Percentiles rank a stretch among this genome's conserved stretches.
These are phyloP conservation scores for Pan troglodytes DNA, from an alignment of 2,113 vertebrate genomes.

Conservation along the genomic window DNA sequence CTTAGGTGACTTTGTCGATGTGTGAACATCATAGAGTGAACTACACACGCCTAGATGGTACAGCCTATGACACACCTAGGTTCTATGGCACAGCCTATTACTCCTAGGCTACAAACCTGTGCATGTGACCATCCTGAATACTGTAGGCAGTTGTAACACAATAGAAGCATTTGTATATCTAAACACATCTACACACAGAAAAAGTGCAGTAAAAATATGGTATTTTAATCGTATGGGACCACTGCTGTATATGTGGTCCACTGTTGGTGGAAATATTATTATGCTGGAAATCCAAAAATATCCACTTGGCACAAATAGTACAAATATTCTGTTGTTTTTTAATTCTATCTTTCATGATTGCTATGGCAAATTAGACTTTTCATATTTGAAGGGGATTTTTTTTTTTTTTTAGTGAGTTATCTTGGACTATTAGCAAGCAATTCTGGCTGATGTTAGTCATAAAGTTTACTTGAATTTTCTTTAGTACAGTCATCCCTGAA, in stretches of 20 bases:
- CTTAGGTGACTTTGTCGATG: too few species aligned
- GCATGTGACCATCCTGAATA: too few species aligned
- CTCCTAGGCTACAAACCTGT: too few species aligned
- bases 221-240: neutral
- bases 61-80: too few species aligned
- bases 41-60: too few species aligned
- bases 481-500: neutral
- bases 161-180: too few species aligned
- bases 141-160: too few species aligned
- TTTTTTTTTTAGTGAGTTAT: neutral
- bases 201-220: neutral
- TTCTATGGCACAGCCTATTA: too few species aligned
- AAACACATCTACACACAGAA: neutral
- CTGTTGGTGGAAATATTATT: neutral
- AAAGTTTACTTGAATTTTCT: constrained; percentile 13
- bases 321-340: neutral
- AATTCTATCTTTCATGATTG: neutral
- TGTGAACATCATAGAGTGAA: too few species aligned
- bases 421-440: neutral
- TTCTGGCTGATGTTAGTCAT: neutral
- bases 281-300: neutral
- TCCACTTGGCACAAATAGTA: neutral
- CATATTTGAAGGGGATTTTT: neutral
- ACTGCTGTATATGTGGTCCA: neutral
- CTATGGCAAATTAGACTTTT: neutral